A percentile compares a stretch with the other conserved stretches of the same genome.
Conservation (phyloP, 2,113 vertebrate species). For the Thamnophis sirtalis region DNA sequence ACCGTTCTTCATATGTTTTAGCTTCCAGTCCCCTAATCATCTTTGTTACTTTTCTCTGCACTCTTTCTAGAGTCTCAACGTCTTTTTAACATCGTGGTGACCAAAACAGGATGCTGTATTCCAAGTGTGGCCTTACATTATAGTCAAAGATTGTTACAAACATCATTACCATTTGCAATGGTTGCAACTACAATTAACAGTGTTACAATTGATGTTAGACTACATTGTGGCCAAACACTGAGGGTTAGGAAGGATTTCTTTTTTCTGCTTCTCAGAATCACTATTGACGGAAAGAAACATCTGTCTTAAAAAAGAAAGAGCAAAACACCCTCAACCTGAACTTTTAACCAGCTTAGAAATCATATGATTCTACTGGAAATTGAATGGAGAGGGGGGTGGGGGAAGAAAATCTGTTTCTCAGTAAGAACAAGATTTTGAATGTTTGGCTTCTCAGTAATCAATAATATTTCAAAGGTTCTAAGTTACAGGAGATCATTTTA, state of each 20-base stretch:
- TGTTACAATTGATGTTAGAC: too few relatives aligned
- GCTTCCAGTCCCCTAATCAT: too few relatives aligned
- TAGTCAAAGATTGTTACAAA: too few relatives aligned
- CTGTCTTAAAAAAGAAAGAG: not conserved
- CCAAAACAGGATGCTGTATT: too few relatives aligned
- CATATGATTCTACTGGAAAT: not conserved
- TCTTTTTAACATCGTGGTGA: too few relatives aligned
- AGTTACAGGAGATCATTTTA: not conserved
- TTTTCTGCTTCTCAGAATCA: not conserved
- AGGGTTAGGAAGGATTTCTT: not conserved
- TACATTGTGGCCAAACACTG: not conserved
- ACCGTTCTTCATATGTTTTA: too few relatives aligned
- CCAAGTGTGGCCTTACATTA: too few relatives aligned
- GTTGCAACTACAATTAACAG: too few relatives aligned
- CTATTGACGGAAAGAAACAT: not conserved
- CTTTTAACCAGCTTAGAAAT: not conserved
- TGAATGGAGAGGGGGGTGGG: too few relatives aligned
- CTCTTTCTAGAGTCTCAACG: too few relatives aligned
- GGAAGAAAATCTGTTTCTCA: not conserved
- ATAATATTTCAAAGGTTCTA: not conserved
- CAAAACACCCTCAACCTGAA: not conserved
- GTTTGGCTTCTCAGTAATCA: not conserved
- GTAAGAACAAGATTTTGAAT: not conserved
- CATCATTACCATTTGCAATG: too few relatives aligned
- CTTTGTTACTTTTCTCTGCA: too few relatives aligned